Base-by-base conservation (phyloP, 1,140 invertebrate genomes). In the Bombus cullumanus region DNA sequence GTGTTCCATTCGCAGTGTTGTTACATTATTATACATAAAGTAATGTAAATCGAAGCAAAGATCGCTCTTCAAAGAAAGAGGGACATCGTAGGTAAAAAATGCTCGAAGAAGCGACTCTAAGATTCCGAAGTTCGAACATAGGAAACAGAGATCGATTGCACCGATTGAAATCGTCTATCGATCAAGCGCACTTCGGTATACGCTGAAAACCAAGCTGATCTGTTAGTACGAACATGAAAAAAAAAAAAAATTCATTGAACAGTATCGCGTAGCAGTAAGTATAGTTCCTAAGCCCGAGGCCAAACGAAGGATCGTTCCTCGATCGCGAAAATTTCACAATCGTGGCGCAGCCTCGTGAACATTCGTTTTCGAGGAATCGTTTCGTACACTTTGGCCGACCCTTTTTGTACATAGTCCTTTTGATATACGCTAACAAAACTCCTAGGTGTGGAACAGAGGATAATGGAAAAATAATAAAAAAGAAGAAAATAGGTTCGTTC, bases 321-420 rank as follows among this genome's bases (percentile, higher is more conserved):
- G 66, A 62, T 47, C 41, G 31, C 25, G 39, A 41, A 28, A 1
- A 12, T 41, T 31, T 10, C 47, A 31, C 43, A 6, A 8, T 53
- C 22, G 47, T 53, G 47, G 47, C 18, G 2, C 47, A 66, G 13
- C 3, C 64, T 66, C 31, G 64, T 6, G 31, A 18, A 37, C 13
- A 39, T 66, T 66, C 39, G 31, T 66, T 22, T 28, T 74, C 71
- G 82, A 75, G 75, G 87, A 72, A n/a, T 31, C 71, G 53, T 81
- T 15, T 62, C 71, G 39, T 76, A 53, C 62, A 18, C 13, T n/a
- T 31, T 43, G 53, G 59, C 31, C 74, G 68, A 89, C 53, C 80
- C 77, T 76, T 90, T 92, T 91, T 94, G 93, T 94, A 94, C 71
- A 94, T 94, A 94, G 85, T 84, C 90, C 89, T 94, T 94, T 94